Evolutionary conservation across 1,140 invertebrate genomes (phyloP).

Genomic region (Neodiprion virginianus): DNA sequence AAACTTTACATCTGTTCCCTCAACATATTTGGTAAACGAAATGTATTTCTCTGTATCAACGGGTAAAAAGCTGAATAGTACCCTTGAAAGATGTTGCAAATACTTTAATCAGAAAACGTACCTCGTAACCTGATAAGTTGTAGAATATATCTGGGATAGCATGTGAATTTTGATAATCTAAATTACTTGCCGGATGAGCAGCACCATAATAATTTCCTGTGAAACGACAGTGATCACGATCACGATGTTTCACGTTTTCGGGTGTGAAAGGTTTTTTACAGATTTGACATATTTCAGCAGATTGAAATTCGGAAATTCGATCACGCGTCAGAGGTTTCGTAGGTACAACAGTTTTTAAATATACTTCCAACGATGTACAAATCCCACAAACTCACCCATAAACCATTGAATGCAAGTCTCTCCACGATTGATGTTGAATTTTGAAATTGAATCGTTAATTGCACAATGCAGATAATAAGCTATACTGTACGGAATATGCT

Average conservation of each 20-base stretch:
- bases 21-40: slow-evolving; percentile 32
- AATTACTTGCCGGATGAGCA: slow-evolving; percentile 48
- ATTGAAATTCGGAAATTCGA: slow-evolving; percentile 20
- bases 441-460: not conserved
- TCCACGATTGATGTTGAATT: slow-evolving; percentile 35
- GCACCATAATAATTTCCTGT: slow-evolving; percentile 44
- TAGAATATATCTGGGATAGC: slow-evolving; percentile 45
- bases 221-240: slow-evolving; percentile 48
- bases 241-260: not conserved
- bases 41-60: slow-evolving; percentile 37
- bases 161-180: slow-evolving; percentile 41
- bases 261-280: slow-evolving; percentile 33
- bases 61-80: slow-evolving; percentile 23
- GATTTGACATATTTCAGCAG: slow-evolving; percentile 38
- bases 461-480: too few relatives aligned
- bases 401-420: slow-evolving; percentile 39
- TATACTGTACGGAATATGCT: too few relatives aligned
- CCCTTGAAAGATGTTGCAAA: slow-evolving; percentile 19
- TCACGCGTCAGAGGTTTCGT: slow-evolving; percentile 30
- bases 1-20: too few relatives aligned
- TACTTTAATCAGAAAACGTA: slow-evolving; percentile 31
- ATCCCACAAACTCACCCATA: slow-evolving; percentile 27
- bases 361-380: slow-evolving; percentile 27
- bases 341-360: slow-evolving; percentile 28
- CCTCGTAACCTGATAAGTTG: slow-evolving; percentile 47